Conservation (phyloP, 1,140 invertebrate species). For the Hypothenemus hampei region DNA sequence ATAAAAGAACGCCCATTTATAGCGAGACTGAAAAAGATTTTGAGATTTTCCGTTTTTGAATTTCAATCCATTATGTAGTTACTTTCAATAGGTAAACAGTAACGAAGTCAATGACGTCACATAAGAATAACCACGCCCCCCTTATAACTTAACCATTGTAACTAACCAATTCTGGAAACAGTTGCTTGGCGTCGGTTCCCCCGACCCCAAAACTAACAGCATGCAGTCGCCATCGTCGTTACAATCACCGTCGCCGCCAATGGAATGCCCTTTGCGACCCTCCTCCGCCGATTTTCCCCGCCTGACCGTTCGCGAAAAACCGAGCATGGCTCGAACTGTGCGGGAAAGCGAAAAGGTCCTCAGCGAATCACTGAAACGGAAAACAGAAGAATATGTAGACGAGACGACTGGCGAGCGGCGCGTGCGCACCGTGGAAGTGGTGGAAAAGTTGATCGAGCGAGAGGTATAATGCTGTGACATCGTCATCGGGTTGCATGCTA, state of each 20-base stretch:
- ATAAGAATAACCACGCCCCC: neutral
- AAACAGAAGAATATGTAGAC: constrained; percentile 83
- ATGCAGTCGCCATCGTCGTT: constrained; percentile 20
- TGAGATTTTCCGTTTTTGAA: no score
- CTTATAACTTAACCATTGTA: neutral
- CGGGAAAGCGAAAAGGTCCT: constrained; percentile 84
- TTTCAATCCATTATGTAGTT: no score
- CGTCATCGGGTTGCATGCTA: constrained; percentile 36
- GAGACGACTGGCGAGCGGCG: constrained; percentile 76
- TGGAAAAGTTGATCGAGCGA: constrained; percentile 92
- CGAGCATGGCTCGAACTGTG: constrained; percentile 71
- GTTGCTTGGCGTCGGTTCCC: constrained; percentile 10
- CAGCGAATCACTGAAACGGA: constrained; percentile 78
- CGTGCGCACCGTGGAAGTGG: constrained; percentile 85
- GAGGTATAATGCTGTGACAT: constrained; percentile 62
- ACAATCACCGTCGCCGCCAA: neutral
- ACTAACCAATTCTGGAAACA: constrained; percentile 27
- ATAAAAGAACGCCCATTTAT: no score
- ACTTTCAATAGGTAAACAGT: neutral
- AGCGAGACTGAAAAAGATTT: no score
- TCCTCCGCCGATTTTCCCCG: constrained; percentile 68
- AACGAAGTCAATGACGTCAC: neutral
- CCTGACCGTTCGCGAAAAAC: constrained; percentile 75
- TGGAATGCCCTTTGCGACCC: constrained; percentile 47
- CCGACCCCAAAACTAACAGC: constrained; percentile 27